phyloP scores from a whole-genome alignment of 2,113 vertebrate genomes.

The Fregetta grallaria region DNA sequence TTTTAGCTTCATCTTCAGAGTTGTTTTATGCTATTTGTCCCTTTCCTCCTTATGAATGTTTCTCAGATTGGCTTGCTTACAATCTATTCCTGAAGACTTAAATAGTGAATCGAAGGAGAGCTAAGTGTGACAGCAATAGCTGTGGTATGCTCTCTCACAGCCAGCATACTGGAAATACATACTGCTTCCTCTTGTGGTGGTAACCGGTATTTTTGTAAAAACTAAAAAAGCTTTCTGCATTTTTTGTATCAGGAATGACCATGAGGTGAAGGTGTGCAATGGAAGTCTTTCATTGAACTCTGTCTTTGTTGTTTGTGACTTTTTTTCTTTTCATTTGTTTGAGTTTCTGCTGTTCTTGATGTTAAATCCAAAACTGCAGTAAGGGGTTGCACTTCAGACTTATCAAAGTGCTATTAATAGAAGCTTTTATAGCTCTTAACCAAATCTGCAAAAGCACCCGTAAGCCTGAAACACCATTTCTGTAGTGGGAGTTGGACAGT shows the following conservation, averaged over 20 bases:
- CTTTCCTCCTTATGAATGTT: background rate
- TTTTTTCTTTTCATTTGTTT: background rate
- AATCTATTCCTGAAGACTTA: background rate
- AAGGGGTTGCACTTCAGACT: constrained; percentile 2
- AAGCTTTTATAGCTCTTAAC: background rate
- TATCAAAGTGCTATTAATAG: background rate
- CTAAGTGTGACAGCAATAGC: background rate
- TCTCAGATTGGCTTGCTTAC: background rate
- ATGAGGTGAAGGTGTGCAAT: background rate
- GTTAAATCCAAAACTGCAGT: background rate
- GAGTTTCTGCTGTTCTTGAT: background rate
- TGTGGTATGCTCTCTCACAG: background rate
- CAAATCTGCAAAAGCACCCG: background rate
- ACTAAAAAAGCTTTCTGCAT: background rate
- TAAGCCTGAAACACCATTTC: background rate
- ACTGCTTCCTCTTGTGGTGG: constrained; percentile 35
- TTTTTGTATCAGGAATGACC: background rate
- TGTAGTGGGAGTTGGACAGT: background rate
- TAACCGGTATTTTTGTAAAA: background rate
- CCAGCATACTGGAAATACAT: background rate
- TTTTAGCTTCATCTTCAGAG: background rate
- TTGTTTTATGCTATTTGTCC: background rate
- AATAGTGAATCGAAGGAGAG: background rate
- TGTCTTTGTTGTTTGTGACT: background rate
- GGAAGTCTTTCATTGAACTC: background rate